phyloP scores from a whole-genome alignment of 1,140 invertebrate species.

The Camponotus floridanus region DNA sequence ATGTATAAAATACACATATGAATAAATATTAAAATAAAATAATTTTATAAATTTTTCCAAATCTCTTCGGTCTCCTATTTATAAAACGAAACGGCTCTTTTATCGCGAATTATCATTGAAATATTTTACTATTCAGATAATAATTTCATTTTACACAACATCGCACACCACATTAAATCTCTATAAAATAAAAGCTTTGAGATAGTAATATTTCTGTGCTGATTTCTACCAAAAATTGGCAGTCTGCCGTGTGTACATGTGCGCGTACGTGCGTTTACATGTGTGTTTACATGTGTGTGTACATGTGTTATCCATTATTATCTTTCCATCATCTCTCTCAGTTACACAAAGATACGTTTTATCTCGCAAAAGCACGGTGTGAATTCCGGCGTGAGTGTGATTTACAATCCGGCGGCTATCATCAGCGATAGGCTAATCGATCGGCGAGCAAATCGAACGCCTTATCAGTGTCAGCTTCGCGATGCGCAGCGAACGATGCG shows the following conservation, averaged over 20 bases:
- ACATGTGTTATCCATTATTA: conserved; percentile 21
- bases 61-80: not conserved
- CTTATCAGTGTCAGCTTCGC: conserved; percentile 18
- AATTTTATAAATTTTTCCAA: not conserved
- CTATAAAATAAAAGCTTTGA: not conserved
- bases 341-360: conserved; percentile 43
- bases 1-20: too few relatives aligned
- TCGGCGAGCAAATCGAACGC: conserved; percentile 24
- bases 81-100: not conserved
- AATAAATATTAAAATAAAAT: not conserved
- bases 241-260: not conserved
- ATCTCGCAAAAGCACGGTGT: conserved; percentile 32
- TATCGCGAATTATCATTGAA: not conserved
- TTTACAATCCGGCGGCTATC: conserved; percentile 43
- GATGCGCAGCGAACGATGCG: not conserved
- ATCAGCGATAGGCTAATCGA: conserved; percentile 46
- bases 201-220: not conserved
- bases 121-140: conserved; percentile 10
- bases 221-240: conserved; percentile 7
- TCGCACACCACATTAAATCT: not conserved
- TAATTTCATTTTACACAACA: conserved; percentile 1
- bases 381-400: conserved; percentile 49
- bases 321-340: conserved; percentile 31
- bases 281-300: too few relatives aligned
- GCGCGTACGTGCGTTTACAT: not conserved